phyloP scores from a whole-genome alignment of 2,797 vertebrate genomes.

The Serranus cabrilla region DNA sequence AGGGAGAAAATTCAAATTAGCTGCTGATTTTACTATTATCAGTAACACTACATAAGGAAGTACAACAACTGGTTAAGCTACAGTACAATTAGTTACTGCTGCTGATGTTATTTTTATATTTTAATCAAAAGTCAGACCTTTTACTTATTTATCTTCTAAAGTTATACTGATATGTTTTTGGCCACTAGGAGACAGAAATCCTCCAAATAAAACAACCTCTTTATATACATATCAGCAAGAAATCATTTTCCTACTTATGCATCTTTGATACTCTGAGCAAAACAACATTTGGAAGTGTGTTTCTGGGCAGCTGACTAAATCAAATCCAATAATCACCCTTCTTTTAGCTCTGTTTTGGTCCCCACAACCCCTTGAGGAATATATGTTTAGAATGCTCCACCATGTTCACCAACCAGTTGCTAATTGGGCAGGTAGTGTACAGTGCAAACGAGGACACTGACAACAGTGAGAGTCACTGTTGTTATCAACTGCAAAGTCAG shows the following conservation, averaged over 20 bases:
- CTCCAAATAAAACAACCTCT: too few species aligned
- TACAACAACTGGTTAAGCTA: neutral
- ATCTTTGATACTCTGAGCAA: neutral
- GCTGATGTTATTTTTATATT: neutral
- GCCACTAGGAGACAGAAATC: neutral
- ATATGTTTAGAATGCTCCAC: neutral
- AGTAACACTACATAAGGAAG: neutral
- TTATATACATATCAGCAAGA: neutral
- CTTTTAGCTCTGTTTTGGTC: neutral
- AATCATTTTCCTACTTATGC: neutral
- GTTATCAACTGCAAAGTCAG: too few species aligned
- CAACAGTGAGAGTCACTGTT: conserved; percentile 38
- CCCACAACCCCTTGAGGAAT: neutral
- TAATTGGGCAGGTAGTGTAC: neutral
- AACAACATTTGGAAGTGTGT: too few species aligned
- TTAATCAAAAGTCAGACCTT: neutral
- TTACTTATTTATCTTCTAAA: neutral
- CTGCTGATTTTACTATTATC: neutral
- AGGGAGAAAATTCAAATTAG: neutral
- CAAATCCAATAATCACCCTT: neutral
- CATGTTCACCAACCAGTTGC: neutral
- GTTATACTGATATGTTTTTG: neutral
- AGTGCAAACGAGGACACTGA: conserved; percentile 32
- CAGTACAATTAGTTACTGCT: neutral
- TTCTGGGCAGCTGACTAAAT: neutral